A percentile compares a stretch with the other conserved stretches of the same genome.
Conservation (phyloP, 2,797 vertebrate species). For the Graptemys geographica region DNA sequence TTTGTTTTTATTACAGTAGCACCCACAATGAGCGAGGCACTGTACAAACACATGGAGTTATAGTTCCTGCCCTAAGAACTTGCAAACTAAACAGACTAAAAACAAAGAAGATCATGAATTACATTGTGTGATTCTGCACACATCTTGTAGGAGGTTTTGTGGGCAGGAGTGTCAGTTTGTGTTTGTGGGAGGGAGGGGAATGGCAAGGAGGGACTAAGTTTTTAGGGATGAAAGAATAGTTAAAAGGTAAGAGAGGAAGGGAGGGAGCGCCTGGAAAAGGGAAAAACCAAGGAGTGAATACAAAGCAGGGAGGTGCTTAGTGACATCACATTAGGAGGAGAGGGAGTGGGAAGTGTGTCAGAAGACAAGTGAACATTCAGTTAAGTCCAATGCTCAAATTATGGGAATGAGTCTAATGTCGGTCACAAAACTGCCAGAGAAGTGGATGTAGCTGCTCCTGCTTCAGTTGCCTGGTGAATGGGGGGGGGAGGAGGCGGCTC, state of each 20-base stretch:
- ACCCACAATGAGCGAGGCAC: not conserved
- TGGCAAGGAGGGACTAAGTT: not conserved
- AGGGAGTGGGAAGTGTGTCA: not conserved
- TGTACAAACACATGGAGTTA: not conserved
- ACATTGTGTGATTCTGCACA: not conserved
- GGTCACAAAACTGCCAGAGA: not conserved
- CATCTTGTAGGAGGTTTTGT: not conserved
- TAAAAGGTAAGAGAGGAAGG: conserved; percentile 20
- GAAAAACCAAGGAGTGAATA: conserved; percentile 10
- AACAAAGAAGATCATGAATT: not conserved
- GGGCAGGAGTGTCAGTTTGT: not conserved
- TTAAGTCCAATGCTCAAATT: not conserved
- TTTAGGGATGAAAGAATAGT: not conserved
- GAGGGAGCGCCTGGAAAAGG: not conserved
- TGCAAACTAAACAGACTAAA: not conserved
- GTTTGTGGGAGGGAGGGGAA: not conserved
- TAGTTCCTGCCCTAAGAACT: not conserved
- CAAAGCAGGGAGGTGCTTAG: not conserved
- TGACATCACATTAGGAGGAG: not conserved
- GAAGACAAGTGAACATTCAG: not conserved
- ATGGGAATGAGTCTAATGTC: not conserved
- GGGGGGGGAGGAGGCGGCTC: not conserved
- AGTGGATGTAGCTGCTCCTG: not conserved
- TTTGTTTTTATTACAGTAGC: not conserved
- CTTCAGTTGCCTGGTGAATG: not conserved